Evolutionary conservation across 2,888 invertebrate genomes (phyloP), one percentile per base, ranked within the genome.

Genomic region (Dryadula phaetusa): DNA sequence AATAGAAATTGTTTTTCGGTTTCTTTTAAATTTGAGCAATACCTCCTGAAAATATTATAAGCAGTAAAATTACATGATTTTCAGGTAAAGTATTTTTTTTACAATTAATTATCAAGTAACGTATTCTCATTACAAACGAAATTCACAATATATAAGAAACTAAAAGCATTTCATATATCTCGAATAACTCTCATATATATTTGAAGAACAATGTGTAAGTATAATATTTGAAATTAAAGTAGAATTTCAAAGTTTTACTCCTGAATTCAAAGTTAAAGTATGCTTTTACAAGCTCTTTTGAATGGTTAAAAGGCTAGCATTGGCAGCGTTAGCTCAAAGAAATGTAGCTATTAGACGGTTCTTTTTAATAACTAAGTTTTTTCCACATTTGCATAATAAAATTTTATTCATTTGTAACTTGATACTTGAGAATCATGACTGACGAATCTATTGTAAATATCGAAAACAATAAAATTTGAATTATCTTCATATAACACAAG

Each of bases 231-330:
- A 34, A 34, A 37, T 46, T 46, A 5, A n/a, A 49, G 49, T 18
- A 56, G 40, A 65, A 65, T 54, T 65, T 65, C 49, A 60, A 65
- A 65, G 40, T 37, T n/a, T 46, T 40, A 58, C 47, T 8, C 18
- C 32, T 42, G 28, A 60, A 58, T 49, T 52, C 37, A 64, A 64
- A 64, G 58, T 58, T 56, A 37, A 65, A 65, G 64, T 65, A 49
- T 28, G 64, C 49, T 65, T 65, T 65, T 65, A 65, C 64, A 65
- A 65, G 58, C 58, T 40, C 64, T 65, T 65, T 65, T 65, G 64
- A 65, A 65, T 65, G 40, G 47, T 60, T 65, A 65, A 65, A 65
- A 58, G 40, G 64, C 58, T 49, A 42, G 46, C 28, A n/a, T 52
- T 52, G n/a, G 25, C 16, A 52, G 25, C 60, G 28, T 44, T 60